Evolutionary conservation across 2,888 invertebrate species (phyloP).

Genomic region (Philereme transversata): DNA sequence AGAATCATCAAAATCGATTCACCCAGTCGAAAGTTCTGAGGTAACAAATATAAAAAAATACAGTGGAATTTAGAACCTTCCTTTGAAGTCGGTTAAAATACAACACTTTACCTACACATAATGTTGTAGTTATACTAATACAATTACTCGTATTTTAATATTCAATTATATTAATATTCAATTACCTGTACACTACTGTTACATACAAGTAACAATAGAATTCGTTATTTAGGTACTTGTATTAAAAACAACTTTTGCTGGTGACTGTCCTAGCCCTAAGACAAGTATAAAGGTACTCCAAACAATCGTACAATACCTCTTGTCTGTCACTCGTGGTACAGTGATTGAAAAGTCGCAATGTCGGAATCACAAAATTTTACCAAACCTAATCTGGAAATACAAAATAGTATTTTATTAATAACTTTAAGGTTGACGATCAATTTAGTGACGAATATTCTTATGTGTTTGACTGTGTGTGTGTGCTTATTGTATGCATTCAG

Average conservation of each 20-base stretch:
- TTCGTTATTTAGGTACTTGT: no score
- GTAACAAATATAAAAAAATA: no score
- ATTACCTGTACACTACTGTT: no score
- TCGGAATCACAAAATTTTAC: constrained; percentile 21
- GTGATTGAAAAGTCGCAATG: constrained; percentile 35
- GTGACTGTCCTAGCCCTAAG: not conserved
- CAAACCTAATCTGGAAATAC: constrained; percentile 14
- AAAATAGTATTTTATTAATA: constrained; percentile 36
- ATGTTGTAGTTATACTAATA: no score
- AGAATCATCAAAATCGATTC: no score
- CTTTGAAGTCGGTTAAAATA: no score
- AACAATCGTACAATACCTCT: constrained; percentile 20
- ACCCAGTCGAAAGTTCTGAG: no score
- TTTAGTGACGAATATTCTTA: constrained; percentile 45
- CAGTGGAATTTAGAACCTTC: no score
- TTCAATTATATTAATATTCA: no score
- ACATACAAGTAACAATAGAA: no score
- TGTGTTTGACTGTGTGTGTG: constrained; percentile 48
- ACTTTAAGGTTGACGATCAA: constrained; percentile 46
- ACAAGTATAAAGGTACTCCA: constrained; percentile 17
- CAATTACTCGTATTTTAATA: no score
- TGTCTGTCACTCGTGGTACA: constrained; percentile 31
- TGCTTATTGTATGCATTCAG: constrained; percentile 47
- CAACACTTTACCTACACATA: no score
- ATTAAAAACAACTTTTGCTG: not conserved